Base-by-base conservation (phyloP, 2,888 invertebrate species). In the Phoenoteleia sp. region DNA sequence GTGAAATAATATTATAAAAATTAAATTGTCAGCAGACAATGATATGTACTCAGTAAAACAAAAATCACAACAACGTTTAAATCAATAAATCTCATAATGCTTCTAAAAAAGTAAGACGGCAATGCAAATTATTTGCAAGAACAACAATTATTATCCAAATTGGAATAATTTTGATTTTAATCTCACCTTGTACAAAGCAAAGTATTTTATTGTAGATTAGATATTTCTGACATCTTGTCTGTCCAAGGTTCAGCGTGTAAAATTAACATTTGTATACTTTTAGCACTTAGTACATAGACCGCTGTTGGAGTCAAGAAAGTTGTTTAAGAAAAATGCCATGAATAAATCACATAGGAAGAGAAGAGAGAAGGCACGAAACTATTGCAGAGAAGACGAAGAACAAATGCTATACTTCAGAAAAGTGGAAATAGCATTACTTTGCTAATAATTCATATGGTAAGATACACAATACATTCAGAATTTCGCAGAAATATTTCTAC, bases 321-420 rank as follows among this genome's bases (percentile, higher is more conserved):
- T 76, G 64, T 71, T 66, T 71, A 47, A 77, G 82, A 83, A 76
- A 83, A 77, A 83, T 83, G 47, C 58, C 49, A 36, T 52, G 52
- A 77, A 83, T 83, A 83, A 83, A 83, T 83, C 82, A 83, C 77
- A 25, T 19, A n/a, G n/a, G n/a, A n/a, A n/a, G n/a, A n/a, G n/a
- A n/a, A n/a, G n/a, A n/a, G n/a, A n/a, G n/a, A n/a, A n/a, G 1
- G 56, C 42, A 33, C 52, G 60, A 72, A 77, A 77, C 82, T 77
- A 66, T 64, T 71, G 72, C 54, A 25, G 15, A 21, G n/a, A 52
- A 64, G 58, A 60, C 72, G 58, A 82, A 58, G 67, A 77, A 83
- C 77, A 77, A 71, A 77, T 82, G 56, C 64, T 42, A 71, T 71
- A 72, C 71, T 72, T 72, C 81, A 75, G 69, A 81, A 69, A 62